Evolutionary conservation across 2,797 vertebrate genomes (phyloP).

Genomic region (Aphelocoma californica): DNA sequence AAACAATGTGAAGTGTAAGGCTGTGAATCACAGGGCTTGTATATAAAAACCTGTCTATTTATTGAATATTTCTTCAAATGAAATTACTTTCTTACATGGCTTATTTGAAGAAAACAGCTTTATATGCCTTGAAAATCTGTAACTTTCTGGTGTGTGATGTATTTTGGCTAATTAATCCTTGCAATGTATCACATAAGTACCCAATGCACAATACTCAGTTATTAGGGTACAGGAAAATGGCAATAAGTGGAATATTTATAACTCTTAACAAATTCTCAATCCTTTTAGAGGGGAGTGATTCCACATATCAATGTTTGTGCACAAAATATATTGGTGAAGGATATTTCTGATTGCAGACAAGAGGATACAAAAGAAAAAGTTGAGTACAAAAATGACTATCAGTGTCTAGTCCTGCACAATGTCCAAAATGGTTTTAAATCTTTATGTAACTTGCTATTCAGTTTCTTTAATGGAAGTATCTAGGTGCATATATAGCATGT

Average conservation of each 20-base stretch:
- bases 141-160: neutral
- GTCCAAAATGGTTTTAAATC: neutral
- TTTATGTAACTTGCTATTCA: neutral
- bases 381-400: neutral
- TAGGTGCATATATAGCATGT: neutral
- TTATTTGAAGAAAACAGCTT: neutral
- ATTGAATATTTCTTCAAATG: neutral
- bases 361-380: neutral
- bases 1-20: neutral
- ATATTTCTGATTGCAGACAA: neutral
- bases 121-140: neutral
- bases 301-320: accelerated
- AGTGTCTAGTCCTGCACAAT: neutral
- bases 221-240: neutral
- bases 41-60: neutral
- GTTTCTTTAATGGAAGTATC: neutral
- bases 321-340: neutral
- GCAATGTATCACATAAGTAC: neutral
- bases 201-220: neutral
- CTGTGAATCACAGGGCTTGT: neutral
- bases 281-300: neutral
- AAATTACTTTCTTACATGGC: neutral
- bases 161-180: neutral
- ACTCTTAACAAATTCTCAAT: neutral
- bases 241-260: neutral